Base-by-base conservation (phyloP, 2,113 vertebrate genomes). In the Pimephales promelas region DNA sequence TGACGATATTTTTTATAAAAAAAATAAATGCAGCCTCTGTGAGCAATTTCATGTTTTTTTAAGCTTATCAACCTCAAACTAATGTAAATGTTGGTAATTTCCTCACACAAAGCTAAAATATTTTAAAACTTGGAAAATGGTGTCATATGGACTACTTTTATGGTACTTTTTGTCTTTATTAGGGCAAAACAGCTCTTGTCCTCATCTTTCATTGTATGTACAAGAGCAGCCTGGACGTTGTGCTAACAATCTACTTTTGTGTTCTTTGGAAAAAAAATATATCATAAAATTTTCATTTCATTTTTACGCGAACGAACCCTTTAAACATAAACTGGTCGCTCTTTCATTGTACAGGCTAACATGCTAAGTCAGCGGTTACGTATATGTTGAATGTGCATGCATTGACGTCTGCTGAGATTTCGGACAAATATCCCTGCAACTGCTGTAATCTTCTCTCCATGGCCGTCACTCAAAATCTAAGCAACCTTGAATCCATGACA, bases 381-480 rank as follows among this genome's bases (percentile, higher is more conserved):
- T 22, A 10, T 22, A 9, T 40, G 64, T 36, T 49, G 31, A 70
- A 59, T 62, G 80, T 82, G 47, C 61, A 77, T 9, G n/a, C 57
- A 62, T 14, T 47, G 14, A 71, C 62, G 61, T 76, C 49, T 81
- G 75, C 45, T 57, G 75, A 84, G 82, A 59, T 79, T 49, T 81
- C 61, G 71, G 81, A 87, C 78, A 89, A 84, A 82, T 88, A 86
- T 88, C 86, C 80, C 72, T 34, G 34, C 75, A 74, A 22, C 76
- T 71, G 80, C 40, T 59, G 54, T 90, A 89, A 89, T 89, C 86
- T 83, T 64, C 52, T 84, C 79, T 89, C 72, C 84, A 71, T 83
- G 86, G 86, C 87, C 89, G 82, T 89, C 85, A 77, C 82, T 31
- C 85, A 89, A 89, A 86, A 89, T 75, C 70, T 43, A 86, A 79